Evolutionary conservation across 2,888 invertebrate genomes (phyloP).

Genomic region (Euphydryas editha): DNA sequence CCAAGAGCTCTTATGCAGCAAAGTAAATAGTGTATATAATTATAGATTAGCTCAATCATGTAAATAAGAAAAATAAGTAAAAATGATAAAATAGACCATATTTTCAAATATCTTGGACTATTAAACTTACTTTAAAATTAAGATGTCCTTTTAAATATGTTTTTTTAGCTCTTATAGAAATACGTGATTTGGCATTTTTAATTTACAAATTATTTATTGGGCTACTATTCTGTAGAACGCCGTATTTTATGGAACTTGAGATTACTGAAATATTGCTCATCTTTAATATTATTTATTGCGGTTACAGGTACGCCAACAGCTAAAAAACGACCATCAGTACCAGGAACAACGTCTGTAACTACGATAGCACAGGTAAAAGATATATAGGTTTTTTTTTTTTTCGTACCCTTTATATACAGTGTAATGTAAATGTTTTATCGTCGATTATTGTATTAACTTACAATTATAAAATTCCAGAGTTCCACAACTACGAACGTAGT

Average conservation of each 20-base stretch:
- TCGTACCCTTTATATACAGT: neutral
- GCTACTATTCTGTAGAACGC: no score
- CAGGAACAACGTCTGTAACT: slow-evolving; percentile 56
- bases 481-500: slow-evolving; percentile 56
- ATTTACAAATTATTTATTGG: no score
- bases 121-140: no score
- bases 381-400: neutral
- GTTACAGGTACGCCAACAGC: slow-evolving; percentile 50
- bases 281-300: neutral
- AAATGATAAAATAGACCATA: neutral
- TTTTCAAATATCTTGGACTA: no score
- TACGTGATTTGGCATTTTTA: no score
- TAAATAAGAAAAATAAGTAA: neutral
- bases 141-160: no score
- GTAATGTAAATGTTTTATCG: no score
- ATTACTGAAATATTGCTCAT: neutral
- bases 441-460: neutral
- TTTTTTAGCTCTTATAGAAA: no score
- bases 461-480: slow-evolving; percentile 52
- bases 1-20: slow-evolving; percentile 74
- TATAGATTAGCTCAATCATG: neutral
- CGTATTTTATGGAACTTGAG: no score
- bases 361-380: slow-evolving; percentile 64
- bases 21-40: slow-evolving; percentile 50
- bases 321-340: slow-evolving; percentile 60